A percentile compares a stretch with the other conserved stretches of the same genome.
Conservation (phyloP, 1,140 invertebrate species). For the Pinna nobilis region DNA sequence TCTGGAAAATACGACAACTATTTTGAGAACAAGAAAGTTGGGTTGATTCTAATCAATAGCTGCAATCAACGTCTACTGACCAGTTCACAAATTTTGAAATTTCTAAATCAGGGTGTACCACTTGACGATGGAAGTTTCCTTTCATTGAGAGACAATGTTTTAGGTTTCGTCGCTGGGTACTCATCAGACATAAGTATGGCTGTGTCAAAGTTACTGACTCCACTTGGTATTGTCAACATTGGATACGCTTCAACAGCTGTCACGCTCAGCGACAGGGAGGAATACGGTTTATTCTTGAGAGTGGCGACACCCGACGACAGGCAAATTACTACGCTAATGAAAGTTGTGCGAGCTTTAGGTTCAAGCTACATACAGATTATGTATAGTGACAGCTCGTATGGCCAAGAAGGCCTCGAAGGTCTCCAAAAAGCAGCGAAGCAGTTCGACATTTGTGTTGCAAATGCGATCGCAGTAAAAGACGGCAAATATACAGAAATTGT, state of each 20-base stretch:
- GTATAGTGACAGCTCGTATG: constrained; percentile 19
- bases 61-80: constrained; percentile 13
- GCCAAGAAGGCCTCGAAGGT: background rate
- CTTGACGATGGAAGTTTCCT: background rate
- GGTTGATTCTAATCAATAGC: constrained; percentile 14
- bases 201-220: background rate
- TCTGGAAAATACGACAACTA: background rate
- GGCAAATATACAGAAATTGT: background rate
- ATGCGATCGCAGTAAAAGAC: constrained; percentile 1
- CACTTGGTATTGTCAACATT: background rate
- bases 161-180: constrained; percentile 14
- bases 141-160: background rate
- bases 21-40: background rate
- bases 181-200: constrained; percentile 6
- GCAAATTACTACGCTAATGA: background rate
- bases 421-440: background rate
- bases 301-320: constrained; percentile 11
- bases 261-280: background rate
- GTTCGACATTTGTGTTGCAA: constrained; percentile 4
- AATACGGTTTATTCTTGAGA: constrained; percentile 1
- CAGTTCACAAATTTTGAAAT: background rate
- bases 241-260: constrained; percentile 16
- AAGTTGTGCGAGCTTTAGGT: background rate
- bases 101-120: background rate
- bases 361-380: constrained; percentile 20